These are phyloP conservation scores for Larimichthys crocea DNA, from an alignment of 2,113 vertebrate genomes.

Conservation along the genomic window DNA sequence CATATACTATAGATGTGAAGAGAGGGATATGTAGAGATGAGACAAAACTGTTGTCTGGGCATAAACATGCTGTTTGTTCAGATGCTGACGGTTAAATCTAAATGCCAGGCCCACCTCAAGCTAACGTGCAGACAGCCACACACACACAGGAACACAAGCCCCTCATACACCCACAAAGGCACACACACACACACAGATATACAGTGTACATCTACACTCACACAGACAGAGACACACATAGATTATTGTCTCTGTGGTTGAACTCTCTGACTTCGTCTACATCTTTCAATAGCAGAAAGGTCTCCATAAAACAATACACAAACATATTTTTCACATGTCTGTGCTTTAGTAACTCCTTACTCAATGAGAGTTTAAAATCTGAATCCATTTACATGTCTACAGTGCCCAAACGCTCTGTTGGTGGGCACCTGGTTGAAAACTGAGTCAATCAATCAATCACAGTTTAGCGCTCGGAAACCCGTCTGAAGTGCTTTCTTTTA, in stretches of 20 bases:
- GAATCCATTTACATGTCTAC: background rate
- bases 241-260: background rate
- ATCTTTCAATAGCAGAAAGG: background rate
- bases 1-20: slow-evolving; percentile 26
- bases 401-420: background rate
- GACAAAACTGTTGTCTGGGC: slow-evolving; percentile 44
- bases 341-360: background rate
- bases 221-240: background rate
- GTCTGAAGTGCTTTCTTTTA: background rate
- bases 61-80: slow-evolving; percentile 54
- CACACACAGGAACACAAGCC: slow-evolving; percentile 7
- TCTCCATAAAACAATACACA: background rate
- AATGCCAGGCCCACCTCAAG: slow-evolving; percentile 73
- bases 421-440: background rate
- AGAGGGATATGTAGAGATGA: slow-evolving; percentile 50
- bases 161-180: background rate
- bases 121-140: slow-evolving; percentile 43
- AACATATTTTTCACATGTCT: background rate
- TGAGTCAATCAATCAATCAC: background rate
- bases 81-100: slow-evolving; percentile 69
- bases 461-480: background rate
- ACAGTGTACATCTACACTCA: background rate
- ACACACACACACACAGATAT: background rate
- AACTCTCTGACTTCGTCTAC: background rate
- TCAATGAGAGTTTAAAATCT: background rate